Conservation (phyloP, 1,140 invertebrate genomes). For the Atta texana region DNA sequence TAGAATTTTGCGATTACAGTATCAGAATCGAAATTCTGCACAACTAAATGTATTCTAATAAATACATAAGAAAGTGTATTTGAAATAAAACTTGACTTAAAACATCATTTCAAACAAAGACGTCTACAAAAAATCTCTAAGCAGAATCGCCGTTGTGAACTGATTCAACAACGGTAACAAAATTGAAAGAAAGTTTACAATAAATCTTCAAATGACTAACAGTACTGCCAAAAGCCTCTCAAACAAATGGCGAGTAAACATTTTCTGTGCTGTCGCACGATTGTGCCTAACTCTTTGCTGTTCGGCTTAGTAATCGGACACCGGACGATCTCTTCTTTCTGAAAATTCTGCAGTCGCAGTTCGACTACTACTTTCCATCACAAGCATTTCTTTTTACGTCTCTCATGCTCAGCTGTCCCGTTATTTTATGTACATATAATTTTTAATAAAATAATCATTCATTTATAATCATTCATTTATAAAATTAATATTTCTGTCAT, state of each 20-base stretch:
- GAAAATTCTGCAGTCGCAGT: slow-evolving; percentile 71
- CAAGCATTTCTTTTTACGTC: slow-evolving; percentile 7
- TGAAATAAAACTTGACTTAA: neutral
- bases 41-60: neutral
- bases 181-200: slow-evolving; percentile 26
- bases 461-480: neutral
- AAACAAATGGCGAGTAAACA: slow-evolving; percentile 70
- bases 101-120: neutral
- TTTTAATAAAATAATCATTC: neutral
- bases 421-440: neutral
- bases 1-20: neutral
- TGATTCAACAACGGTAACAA: slow-evolving; percentile 31
- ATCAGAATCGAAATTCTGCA: neutral
- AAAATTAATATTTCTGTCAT: neutral
- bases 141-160: neutral
- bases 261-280: slow-evolving; percentile 48
- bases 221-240: slow-evolving; percentile 41
- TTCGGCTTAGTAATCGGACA: slow-evolving; percentile 82
- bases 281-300: slow-evolving; percentile 80
- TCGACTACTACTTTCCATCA: neutral
- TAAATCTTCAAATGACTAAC: slow-evolving; percentile 56
- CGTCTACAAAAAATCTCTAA: slow-evolving; percentile 1
- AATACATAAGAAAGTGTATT: neutral
- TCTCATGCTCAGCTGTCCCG: neutral
- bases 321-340: slow-evolving; percentile 68